These are phyloP conservation scores for Dexiosoma caninum DNA, from an alignment of 2,888 invertebrate species.

Conservation along the genomic window DNA sequence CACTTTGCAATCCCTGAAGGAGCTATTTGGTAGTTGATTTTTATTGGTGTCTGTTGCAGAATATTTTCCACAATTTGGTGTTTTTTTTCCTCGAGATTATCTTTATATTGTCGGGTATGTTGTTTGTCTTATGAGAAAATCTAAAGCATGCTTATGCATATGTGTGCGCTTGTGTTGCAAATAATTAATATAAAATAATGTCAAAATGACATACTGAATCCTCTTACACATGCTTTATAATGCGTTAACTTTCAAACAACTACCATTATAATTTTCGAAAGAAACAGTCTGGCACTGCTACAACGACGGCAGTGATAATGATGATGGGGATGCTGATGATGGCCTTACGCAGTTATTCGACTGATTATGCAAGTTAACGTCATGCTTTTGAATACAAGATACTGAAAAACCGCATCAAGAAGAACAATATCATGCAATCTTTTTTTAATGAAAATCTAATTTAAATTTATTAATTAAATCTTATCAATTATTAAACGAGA, in stretches of 20 bases:
- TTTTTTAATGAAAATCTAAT: too few relatives aligned
- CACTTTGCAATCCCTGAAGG: too few relatives aligned
- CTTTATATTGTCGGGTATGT: background rate
- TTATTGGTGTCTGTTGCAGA: conserved; percentile 9
- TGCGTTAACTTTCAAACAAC: conserved; percentile 44
- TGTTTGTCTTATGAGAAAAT: conserved; percentile 7
- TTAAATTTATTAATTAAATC: too few relatives aligned
- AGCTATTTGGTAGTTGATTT: background rate
- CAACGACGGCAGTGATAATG: conserved; percentile 30
- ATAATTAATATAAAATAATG: conserved; percentile 41
- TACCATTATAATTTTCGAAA: conserved; percentile 22
- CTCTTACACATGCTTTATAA: conserved; percentile 58
- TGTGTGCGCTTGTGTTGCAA: background rate
- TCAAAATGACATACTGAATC: conserved; percentile 58
- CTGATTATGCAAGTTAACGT: background rate
- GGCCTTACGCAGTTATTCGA: background rate
- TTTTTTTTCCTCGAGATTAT: background rate
- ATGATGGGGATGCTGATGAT: background rate
- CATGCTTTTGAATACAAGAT: background rate
- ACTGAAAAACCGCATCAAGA: too few relatives aligned
- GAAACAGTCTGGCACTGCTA: background rate
- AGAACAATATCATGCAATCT: too few relatives aligned
- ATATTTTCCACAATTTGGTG: conserved; percentile 22
- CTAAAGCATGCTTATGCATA: background rate
- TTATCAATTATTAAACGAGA: too few relatives aligned